Conservation (phyloP, 2,888 invertebrate species). For the Piscicola geometra region DNA sequence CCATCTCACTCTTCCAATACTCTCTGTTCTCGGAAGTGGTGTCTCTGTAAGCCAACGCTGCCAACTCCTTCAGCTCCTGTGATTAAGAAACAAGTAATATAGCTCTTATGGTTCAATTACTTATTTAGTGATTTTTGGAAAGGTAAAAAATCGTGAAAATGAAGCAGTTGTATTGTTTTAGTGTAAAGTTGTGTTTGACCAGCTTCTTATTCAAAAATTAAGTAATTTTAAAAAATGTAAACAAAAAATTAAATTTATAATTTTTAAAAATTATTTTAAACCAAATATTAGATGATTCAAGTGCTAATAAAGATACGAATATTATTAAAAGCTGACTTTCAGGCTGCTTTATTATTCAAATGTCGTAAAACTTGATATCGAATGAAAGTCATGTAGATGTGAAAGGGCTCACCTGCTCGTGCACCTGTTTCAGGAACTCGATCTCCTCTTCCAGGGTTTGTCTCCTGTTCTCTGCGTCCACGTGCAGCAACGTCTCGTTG, state of each 20-base stretch:
- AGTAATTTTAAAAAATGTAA: too few relatives aligned
- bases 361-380: too few relatives aligned
- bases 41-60: conserved; percentile 58
- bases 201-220: too few relatives aligned
- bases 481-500: conserved; percentile 58
- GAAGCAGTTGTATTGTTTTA: too few relatives aligned
- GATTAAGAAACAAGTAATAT: neutral
- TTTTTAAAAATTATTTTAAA: neutral
- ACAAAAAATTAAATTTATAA: too few relatives aligned
- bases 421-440: conserved; percentile 58
- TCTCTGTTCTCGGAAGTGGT: conserved; percentile 60
- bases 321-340: too few relatives aligned
- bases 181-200: too few relatives aligned
- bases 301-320: neutral
- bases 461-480: conserved; percentile 58
- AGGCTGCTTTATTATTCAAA: too few relatives aligned
- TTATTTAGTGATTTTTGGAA: too few relatives aligned
- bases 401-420: conserved; percentile 54
- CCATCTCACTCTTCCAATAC: conserved; percentile 60
- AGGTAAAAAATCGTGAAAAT: too few relatives aligned
- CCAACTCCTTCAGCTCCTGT: conserved; percentile 59
- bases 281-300: neutral
- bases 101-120: neutral
- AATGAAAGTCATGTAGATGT: too few relatives aligned
- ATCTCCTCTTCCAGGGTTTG: conserved; percentile 59